These are phyloP conservation scores for Leptinotarsa lineolata DNA, from an alignment of 1,140 invertebrate genomes.

Conservation along the genomic window DNA sequence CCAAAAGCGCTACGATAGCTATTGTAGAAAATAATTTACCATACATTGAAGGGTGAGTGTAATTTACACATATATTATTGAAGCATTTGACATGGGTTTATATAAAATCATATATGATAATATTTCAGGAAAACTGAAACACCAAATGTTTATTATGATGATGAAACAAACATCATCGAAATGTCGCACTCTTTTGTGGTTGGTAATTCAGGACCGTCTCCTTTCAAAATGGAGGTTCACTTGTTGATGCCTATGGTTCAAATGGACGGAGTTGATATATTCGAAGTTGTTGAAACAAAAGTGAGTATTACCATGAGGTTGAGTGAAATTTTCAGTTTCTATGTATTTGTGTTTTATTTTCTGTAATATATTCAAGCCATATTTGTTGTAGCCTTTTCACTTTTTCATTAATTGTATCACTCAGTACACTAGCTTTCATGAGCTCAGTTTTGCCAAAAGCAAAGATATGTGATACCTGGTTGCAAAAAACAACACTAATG, in stretches of 20 bases:
- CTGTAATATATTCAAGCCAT: no score
- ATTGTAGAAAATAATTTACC: constrained; percentile 9
- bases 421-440: no score
- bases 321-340: neutral
- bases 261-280: neutral
- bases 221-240: constrained; percentile 11
- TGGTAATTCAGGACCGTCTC: constrained; percentile 13
- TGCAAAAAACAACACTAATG: no score
- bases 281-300: constrained; percentile 15
- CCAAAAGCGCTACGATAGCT: neutral
- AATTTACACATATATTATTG: neutral
- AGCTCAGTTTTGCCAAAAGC: no score
- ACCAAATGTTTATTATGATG: constrained; percentile 6
- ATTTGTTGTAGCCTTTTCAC: no score
- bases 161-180: constrained; percentile 1
- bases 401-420: no score
- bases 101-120: no score
- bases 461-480: no score
- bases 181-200: neutral
- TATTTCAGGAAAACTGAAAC: constrained; percentile 13
- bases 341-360: no score
- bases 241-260: constrained; percentile 3
- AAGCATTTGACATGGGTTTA: no score
- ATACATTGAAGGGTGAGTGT: constrained; percentile 24
- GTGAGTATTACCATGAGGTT: neutral